These are phyloP conservation scores for Leptodactylus fallax DNA, from an alignment of 2,797 vertebrate genomes.

Conservation along the genomic window DNA sequence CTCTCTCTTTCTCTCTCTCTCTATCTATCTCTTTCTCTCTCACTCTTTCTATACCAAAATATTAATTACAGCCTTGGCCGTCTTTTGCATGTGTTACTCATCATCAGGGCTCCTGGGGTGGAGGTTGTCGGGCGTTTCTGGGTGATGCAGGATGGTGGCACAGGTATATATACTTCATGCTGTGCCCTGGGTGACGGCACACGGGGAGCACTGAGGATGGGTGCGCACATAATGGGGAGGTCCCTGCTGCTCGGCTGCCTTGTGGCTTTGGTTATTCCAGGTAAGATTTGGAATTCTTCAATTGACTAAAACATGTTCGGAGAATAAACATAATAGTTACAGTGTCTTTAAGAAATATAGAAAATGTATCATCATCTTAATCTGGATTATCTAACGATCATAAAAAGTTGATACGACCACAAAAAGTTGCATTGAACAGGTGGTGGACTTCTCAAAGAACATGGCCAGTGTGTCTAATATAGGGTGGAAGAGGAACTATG, in stretches of 20 bases:
- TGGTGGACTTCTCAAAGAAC: too few relatives aligned
- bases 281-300: slow-evolving; percentile 24
- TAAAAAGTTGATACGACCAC: background rate
- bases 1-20: too few relatives aligned
- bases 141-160: background rate
- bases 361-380: background rate
- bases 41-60: slow-evolving; percentile 22
- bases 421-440: too few relatives aligned
- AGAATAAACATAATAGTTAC: background rate
- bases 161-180: slow-evolving; percentile 40
- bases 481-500: too few relatives aligned
- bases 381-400: background rate
- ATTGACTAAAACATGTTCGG: too few relatives aligned
- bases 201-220: background rate
- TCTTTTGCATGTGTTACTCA: slow-evolving; percentile 52
- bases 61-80: slow-evolving; percentile 42
- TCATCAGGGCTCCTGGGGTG: slow-evolving; percentile 1
- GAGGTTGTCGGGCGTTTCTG: slow-evolving; percentile 27
- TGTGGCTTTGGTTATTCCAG: slow-evolving; percentile 24
- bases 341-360: background rate
- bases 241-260: slow-evolving; percentile 32
- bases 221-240: background rate
- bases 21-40: background rate
- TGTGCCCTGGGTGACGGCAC: background rate
- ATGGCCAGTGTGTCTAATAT: too few relatives aligned